A percentile compares a stretch with the other conserved stretches of the same genome.
Conservation (phyloP, 1,140 invertebrate species). For the Drosophila sechellia region DNA sequence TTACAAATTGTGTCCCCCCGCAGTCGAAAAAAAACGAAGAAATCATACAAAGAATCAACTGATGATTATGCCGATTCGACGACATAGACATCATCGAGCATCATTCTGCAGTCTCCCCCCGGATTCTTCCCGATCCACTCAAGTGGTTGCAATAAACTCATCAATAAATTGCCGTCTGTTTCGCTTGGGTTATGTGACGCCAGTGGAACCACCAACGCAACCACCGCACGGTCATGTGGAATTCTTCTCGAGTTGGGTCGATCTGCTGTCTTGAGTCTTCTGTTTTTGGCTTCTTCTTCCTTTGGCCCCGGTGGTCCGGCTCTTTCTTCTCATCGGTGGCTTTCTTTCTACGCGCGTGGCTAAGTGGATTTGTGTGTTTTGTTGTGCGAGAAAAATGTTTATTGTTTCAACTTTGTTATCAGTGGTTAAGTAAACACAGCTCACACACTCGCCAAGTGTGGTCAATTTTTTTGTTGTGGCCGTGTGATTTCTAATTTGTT, state of each 20-base stretch:
- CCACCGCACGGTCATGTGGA: constrained; percentile 41
- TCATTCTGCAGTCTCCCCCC: constrained; percentile 35
- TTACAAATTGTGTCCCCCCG: constrained; percentile 78
- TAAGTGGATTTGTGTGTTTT: constrained; percentile 85
- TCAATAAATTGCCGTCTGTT: constrained; percentile 84
- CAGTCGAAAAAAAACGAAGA: constrained; percentile 13
- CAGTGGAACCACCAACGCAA: constrained; percentile 49
- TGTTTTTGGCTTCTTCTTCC: background rate
- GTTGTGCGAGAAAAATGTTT: constrained; percentile 84
- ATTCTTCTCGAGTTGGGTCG: constrained; percentile 18
- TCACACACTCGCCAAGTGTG: constrained; percentile 34
- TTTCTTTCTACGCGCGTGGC: constrained; percentile 69
- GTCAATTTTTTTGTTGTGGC: constrained; percentile 39
- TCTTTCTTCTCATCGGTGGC: constrained; percentile 34
- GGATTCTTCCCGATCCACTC: background rate
- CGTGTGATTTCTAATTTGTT: constrained; percentile 84
- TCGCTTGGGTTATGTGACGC: constrained; percentile 57
- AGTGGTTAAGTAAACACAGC: constrained; percentile 74
- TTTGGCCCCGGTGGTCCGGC: constrained; percentile 17
- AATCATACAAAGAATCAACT: constrained; percentile 72
- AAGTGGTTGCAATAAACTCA: constrained; percentile 83
- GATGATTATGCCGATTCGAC: constrained; percentile 54
- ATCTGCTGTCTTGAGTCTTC: background rate
- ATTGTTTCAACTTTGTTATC: constrained; percentile 85
- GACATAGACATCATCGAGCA: constrained; percentile 75